A percentile compares a stretch with the other conserved stretches of the same genome.
Evolutionary conservation across 2,888 invertebrate genomes (phyloP).

Genomic region (Shargacucullia verbasci): DNA sequence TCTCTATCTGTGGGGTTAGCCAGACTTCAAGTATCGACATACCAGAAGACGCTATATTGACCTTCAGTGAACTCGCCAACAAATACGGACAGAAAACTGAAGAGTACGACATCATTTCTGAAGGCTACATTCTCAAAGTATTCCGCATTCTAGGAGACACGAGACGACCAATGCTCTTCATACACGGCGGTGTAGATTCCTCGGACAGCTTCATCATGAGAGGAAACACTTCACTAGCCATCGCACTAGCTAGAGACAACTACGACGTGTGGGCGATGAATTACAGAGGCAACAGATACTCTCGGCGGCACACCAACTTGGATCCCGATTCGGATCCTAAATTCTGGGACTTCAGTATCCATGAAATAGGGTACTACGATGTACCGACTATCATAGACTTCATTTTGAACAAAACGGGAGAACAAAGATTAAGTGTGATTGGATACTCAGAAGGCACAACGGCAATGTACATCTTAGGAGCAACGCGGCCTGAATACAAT

Average conservation of each 20-base stretch:
- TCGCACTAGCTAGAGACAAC: slow-evolving; percentile 78
- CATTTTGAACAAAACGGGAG: slow-evolving; percentile 77
- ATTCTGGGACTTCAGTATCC: slow-evolving; percentile 89
- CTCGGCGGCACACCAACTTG: slow-evolving; percentile 82
- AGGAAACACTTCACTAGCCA: slow-evolving; percentile 63
- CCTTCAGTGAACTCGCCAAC: slow-evolving; percentile 60
- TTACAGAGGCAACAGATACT: slow-evolving; percentile 90
- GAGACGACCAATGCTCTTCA: slow-evolving; percentile 58
- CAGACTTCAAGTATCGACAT: slow-evolving; percentile 13
- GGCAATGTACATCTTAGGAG: slow-evolving; percentile 83
- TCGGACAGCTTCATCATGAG: slow-evolving; percentile 65
- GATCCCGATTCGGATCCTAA: slow-evolving; percentile 67
- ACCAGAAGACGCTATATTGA: slow-evolving; percentile 60
- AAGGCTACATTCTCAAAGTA: slow-evolving; percentile 67
- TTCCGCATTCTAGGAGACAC: slow-evolving; percentile 62
- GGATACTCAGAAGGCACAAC: slow-evolving; percentile 92
- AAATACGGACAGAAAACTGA: slow-evolving; percentile 64
- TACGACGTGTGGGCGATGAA: slow-evolving; percentile 82
- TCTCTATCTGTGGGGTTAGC: background rate
- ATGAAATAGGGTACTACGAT: slow-evolving; percentile 92
- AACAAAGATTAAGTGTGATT: slow-evolving; percentile 87
- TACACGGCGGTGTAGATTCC: slow-evolving; percentile 67
- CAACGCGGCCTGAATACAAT: slow-evolving; percentile 88
- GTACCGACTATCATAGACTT: slow-evolving; percentile 89
- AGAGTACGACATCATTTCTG: slow-evolving; percentile 59